Percentiles rank a stretch among this genome's conserved stretches.
Conservation (phyloP, 1,140 invertebrate species). For the Akabosia matsudoensis region DNA sequence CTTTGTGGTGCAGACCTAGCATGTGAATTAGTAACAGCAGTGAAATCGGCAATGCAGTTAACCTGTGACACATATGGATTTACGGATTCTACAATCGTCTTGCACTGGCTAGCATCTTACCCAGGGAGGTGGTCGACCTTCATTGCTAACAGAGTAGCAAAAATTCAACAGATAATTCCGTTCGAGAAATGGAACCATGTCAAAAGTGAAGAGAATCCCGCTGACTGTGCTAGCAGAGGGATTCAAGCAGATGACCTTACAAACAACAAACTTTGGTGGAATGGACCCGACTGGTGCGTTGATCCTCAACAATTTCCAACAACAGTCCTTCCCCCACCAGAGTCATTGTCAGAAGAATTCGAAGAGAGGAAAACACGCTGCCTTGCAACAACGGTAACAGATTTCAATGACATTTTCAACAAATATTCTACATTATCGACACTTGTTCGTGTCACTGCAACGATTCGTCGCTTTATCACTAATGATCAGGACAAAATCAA, state of each 20-base stretch:
- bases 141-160: conserved; percentile 1
- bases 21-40: not conserved
- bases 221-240: conserved; percentile 29
- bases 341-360: not conserved
- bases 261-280: conserved; percentile 23
- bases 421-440: not conserved
- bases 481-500: not conserved
- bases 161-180: not conserved
- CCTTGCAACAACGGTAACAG: not conserved
- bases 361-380: not conserved
- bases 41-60: not conserved
- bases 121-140: not conserved
- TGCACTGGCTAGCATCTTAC: not conserved
- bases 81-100: conserved; percentile 4
- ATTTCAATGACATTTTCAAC: not conserved
- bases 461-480: not conserved
- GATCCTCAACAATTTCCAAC: not conserved
- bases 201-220: conserved; percentile 28
- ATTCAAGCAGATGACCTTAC: not conserved
- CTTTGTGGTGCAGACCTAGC: not conserved
- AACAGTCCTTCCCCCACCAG: not conserved
- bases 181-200: conserved; percentile 24
- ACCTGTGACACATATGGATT: not conserved
- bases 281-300: conserved; percentile 22
- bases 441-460: not conserved